These are phyloP conservation scores for Macquaria australasica DNA, from an alignment of 2,113 vertebrate species.

Conservation along the genomic window DNA sequence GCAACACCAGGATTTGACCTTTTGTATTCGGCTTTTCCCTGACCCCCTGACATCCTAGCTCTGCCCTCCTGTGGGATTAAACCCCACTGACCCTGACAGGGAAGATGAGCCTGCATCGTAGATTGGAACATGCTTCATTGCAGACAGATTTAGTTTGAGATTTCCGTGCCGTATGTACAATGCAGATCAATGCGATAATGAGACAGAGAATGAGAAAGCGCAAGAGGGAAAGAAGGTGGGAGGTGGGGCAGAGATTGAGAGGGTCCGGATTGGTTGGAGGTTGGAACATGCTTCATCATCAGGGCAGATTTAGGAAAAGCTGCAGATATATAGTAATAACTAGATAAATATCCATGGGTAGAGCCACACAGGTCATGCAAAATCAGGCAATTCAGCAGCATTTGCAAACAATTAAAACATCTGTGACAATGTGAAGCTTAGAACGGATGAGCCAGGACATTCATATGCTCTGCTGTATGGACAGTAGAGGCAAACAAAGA, in stretches of 20 bases:
- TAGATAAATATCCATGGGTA: background rate
- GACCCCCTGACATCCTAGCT: conserved; percentile 25
- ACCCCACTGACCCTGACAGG: conserved; percentile 38
- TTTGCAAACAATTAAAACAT: background rate
- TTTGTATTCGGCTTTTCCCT: conserved; percentile 37
- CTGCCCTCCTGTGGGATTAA: conserved; percentile 69
- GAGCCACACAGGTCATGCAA: background rate
- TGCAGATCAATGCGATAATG: conserved; percentile 34
- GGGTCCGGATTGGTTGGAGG: conserved; percentile 46
- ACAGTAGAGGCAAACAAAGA: conserved; percentile 8
- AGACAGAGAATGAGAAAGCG: conserved; percentile 23
- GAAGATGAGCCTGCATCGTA: conserved; percentile 48
- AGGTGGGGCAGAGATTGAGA: conserved; percentile 20
- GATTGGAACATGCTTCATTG: conserved; percentile 72
- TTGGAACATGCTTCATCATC: conserved; percentile 8
- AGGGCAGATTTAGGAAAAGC: conserved; percentile 8
- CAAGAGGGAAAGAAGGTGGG: conserved; percentile 7
- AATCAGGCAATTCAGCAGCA: background rate
- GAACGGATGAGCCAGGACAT: background rate
- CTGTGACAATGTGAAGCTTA: background rate
- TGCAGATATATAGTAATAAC: background rate
- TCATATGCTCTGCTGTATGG: background rate
- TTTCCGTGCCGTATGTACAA: conserved; percentile 48
- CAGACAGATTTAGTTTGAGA: conserved; percentile 68
- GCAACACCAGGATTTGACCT: conserved; percentile 45